Conservation (phyloP, 2,113 vertebrate species). For the Corythornis vintsioides region DNA sequence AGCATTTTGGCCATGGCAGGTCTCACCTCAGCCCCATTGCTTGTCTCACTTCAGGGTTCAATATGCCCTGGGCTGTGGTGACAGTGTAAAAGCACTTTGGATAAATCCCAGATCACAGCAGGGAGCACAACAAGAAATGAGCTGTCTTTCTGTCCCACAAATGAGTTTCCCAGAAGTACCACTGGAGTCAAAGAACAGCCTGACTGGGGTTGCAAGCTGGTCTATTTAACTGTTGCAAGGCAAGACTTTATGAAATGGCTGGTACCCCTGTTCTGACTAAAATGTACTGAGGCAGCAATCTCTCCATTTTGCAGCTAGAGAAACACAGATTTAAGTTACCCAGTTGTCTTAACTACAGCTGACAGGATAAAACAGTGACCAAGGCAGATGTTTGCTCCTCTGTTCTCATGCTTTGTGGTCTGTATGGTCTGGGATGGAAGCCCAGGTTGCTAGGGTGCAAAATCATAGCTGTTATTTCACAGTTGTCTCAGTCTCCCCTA, state of each 20-base stretch:
- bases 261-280: neutral
- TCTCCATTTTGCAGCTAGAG: neutral
- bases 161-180: neutral
- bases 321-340: neutral
- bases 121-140: neutral
- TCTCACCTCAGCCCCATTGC: neutral
- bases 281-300: neutral
- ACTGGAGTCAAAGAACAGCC: neutral
- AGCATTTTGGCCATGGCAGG: neutral
- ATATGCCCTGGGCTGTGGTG: rapidly evolving
- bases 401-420: neutral
- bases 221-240: neutral
- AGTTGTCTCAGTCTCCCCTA: neutral
- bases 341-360: neutral
- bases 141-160: neutral
- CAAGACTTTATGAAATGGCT: neutral
- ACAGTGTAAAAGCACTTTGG: neutral
- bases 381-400: neutral
- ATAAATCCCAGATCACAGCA: neutral
- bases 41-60: neutral
- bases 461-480: neutral
- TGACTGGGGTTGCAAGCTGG: neutral
- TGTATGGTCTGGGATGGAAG: neutral
- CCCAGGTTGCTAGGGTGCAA: neutral
- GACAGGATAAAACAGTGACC: neutral